Percentiles rank a stretch among this genome's conserved stretches.
These are phyloP conservation scores for Drosophila yooni DNA, from an alignment of 2,888 invertebrate species.

Conservation along the genomic window DNA sequence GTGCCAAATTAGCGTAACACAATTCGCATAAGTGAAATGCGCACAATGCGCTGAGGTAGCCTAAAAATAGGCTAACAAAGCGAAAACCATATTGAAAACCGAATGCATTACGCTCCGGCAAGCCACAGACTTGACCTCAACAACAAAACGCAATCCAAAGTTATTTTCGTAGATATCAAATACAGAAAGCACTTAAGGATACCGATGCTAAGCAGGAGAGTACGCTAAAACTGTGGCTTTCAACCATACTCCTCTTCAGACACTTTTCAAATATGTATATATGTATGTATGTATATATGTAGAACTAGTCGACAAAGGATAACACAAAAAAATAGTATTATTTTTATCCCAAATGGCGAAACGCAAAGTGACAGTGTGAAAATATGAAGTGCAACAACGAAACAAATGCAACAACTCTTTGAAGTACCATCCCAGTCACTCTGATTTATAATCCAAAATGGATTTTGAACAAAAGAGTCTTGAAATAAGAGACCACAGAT, in stretches of 20 bases:
- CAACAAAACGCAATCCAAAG: conserved; percentile 5
- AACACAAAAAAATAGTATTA: not conserved
- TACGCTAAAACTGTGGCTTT: not conserved
- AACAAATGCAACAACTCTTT: not conserved
- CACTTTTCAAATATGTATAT: not conserved
- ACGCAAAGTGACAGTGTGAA: not conserved
- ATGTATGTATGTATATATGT: not conserved
- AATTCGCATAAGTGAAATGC: conserved; percentile 46
- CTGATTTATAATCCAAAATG: not conserved
- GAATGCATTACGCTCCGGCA: not conserved
- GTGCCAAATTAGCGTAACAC: conserved; percentile 46
- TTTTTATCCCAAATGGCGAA: not conserved
- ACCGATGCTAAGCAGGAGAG: not conserved
- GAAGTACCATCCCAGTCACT: not conserved
- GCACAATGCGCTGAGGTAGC: conserved; percentile 17
- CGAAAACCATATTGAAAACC: conserved; percentile 17
- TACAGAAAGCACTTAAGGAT: too few species aligned
- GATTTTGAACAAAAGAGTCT: not conserved
- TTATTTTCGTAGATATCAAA: not conserved
- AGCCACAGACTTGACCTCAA: conserved; percentile 32
- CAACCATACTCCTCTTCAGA: not conserved
- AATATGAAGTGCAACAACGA: not conserved
- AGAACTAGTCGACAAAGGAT: not conserved
- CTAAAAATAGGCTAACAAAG: conserved; percentile 53
- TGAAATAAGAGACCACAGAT: not conserved